A percentile compares a stretch with the other conserved stretches of the same genome.
phyloP scores from a whole-genome alignment of 2,113 vertebrate species.

The Nothocercus nigrocapillus region DNA sequence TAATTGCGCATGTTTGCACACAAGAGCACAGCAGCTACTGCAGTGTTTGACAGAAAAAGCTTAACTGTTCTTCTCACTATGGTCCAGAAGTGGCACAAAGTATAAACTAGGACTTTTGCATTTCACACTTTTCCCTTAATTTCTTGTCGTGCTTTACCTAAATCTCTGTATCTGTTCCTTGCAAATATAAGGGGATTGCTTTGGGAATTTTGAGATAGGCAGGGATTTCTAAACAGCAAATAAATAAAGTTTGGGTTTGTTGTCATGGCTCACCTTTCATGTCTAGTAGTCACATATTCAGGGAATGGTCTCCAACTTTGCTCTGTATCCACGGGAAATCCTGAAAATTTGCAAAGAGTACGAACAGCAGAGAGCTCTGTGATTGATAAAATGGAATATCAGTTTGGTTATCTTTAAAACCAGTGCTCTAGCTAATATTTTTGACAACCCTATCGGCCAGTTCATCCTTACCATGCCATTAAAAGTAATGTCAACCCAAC shows the following conservation, averaged over 20 bases:
- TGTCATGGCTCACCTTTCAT: not conserved
- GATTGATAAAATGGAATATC: not conserved
- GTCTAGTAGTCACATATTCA: not conserved
- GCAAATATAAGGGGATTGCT: not conserved
- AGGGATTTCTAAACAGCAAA: not conserved
- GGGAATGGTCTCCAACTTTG: not conserved
- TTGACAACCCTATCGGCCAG: not conserved
- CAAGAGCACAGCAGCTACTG: not conserved
- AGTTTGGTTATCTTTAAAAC: not conserved
- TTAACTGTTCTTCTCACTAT: not conserved
- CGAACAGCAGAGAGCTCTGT: not conserved
- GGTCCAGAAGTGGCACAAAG: not conserved
- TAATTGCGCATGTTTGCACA: not conserved
- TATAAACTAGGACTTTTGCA: not conserved
- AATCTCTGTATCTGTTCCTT: not conserved
- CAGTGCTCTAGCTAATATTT: not conserved
- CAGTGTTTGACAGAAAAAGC: not conserved
- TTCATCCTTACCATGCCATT: accelerated
- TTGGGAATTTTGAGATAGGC: not conserved
- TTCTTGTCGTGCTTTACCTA: not conserved
- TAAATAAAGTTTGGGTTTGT: not conserved
- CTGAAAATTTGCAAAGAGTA: not conserved
- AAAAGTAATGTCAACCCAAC: not conserved
- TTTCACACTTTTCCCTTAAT: not conserved
- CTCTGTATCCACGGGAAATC: not conserved